These are phyloP conservation scores for Idaea aversata DNA, from an alignment of 2,888 invertebrate genomes.

Conservation along the genomic window DNA sequence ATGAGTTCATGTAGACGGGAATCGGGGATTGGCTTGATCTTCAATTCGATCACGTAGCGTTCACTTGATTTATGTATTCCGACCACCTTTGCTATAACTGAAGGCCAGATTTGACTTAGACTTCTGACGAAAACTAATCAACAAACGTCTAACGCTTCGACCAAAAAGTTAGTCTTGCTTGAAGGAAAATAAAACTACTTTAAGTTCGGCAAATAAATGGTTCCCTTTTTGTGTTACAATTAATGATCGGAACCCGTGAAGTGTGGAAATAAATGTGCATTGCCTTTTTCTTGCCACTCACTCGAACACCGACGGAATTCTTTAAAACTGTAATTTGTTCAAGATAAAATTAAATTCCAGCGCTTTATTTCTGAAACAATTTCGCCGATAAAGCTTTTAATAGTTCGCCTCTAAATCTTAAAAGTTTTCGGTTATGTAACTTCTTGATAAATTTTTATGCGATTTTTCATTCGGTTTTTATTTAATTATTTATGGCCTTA, in stretches of 20 bases:
- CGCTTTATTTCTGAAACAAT: background rate
- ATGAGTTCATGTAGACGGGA: slow-evolving; percentile 70
- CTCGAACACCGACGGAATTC: slow-evolving; percentile 10
- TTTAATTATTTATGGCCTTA: background rate
- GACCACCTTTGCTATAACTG: slow-evolving; percentile 62
- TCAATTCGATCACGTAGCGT: slow-evolving; percentile 73
- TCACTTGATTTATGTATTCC: slow-evolving; percentile 74
- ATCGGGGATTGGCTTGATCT: slow-evolving; percentile 69
- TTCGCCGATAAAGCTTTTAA: background rate
- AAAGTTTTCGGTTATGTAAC: slow-evolving; percentile 1
- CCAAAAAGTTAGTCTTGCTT: slow-evolving; percentile 40
- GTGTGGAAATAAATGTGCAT: slow-evolving; percentile 36
- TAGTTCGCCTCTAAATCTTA: background rate
- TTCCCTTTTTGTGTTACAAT: slow-evolving; percentile 41
- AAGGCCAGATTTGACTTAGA: slow-evolving; percentile 56
- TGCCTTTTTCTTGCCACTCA: slow-evolving; percentile 28
- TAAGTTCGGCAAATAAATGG: slow-evolving; percentile 40
- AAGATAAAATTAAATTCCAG: background rate
- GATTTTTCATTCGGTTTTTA: background rate
- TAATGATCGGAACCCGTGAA: slow-evolving; percentile 38
- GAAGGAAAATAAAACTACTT: slow-evolving; percentile 37
- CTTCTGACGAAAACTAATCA: slow-evolving; percentile 54
- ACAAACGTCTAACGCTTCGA: slow-evolving; percentile 50
- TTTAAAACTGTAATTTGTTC: slow-evolving; percentile 9
- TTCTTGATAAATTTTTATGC: background rate